Conservation (phyloP, 2,113 vertebrate genomes). For the Crotalus tigris region DNA sequence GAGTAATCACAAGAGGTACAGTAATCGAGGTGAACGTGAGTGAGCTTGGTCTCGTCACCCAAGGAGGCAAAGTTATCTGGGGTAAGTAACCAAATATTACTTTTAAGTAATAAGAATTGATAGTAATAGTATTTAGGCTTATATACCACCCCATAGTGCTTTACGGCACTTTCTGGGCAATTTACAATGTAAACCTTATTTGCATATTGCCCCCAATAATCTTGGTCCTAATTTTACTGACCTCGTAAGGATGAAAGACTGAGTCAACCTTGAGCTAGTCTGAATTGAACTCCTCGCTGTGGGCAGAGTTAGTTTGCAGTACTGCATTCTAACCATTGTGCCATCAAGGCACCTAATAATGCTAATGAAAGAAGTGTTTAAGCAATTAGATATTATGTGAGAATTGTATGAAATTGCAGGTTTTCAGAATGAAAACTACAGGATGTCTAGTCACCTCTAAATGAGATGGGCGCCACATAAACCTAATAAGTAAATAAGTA, state of each 20-base stretch:
- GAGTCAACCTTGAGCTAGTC: background rate
- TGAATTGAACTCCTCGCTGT: background rate
- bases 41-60: constrained; percentile 93
- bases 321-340: background rate
- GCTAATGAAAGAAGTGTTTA: background rate
- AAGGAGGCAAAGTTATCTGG: constrained; percentile 98
- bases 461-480: background rate
- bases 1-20: constrained; percentile 98
- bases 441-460: background rate
- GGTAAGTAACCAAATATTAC: constrained; percentile 74
- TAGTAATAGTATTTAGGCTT: background rate
- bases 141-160: background rate
- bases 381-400: background rate
- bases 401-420: background rate
- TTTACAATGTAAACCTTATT: background rate
- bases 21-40: constrained; percentile 96
- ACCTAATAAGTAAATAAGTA: background rate
- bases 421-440: background rate
- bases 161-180: background rate
- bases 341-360: background rate
- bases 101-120: background rate
- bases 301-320: background rate
- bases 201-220: background rate
- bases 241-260: background rate
- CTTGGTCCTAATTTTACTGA: background rate